Conservation (phyloP, 2,113 vertebrate genomes). For the Dendrocopos noguchii region DNA sequence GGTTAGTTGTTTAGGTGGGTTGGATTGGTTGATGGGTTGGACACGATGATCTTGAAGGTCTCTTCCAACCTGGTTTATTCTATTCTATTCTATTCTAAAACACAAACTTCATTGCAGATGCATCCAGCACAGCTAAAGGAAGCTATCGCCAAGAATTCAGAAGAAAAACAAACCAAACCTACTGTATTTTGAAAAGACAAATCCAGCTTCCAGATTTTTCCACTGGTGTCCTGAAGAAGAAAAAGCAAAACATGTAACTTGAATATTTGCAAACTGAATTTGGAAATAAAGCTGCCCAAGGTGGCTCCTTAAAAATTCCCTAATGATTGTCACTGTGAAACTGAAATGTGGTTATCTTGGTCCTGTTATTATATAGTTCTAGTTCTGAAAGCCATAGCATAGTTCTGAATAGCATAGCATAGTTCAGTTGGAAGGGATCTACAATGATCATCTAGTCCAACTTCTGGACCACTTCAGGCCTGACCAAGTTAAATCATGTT, state of each 20-base stretch:
- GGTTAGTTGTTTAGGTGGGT: no score
- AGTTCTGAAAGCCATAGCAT: not conserved
- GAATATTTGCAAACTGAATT: not conserved
- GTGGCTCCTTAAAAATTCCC: not conserved
- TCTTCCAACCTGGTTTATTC: no score
- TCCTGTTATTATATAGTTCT: not conserved
- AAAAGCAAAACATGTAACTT: not conserved
- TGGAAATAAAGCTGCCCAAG: not conserved
- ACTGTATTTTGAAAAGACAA: constrained; percentile 91
- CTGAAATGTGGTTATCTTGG: not conserved
- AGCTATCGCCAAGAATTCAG: not conserved
- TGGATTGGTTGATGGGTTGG: no score
- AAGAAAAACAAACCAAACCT: constrained; percentile 57
- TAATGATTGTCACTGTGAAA: not conserved
- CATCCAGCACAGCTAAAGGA: not conserved
- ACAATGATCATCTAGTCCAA: not conserved
- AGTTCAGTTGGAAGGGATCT: not conserved
- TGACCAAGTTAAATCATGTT: not conserved
- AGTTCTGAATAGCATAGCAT: not conserved
- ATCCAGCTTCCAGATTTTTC: constrained; percentile 95
- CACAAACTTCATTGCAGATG: not conserved
- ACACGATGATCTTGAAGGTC: no score
- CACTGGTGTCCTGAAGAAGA: constrained; percentile 84
- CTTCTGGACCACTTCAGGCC: not conserved
- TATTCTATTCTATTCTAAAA: no score